phyloP scores from a whole-genome alignment of 1,140 invertebrate species.

The Anthonomus grandis region DNA sequence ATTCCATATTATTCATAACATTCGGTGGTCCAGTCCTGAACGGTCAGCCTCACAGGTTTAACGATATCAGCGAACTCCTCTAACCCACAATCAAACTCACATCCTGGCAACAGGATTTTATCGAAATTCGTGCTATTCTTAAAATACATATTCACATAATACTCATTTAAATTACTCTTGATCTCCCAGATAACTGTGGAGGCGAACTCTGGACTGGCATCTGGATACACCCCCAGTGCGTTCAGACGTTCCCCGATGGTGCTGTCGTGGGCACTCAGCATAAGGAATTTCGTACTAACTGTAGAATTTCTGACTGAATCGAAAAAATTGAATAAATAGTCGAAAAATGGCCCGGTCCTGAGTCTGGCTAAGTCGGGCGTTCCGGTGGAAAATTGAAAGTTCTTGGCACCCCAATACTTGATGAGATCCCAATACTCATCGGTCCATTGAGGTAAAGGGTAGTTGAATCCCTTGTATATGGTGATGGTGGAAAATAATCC shows the following conservation, averaged over 20 bases:
- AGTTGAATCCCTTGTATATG: constrained; percentile 68
- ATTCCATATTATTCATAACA: constrained; percentile 7
- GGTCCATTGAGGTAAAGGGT: constrained; percentile 70
- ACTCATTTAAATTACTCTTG: constrained; percentile 35
- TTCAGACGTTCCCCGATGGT: constrained; percentile 73
- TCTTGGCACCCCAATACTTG: constrained; percentile 51
- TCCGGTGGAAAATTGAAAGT: constrained; percentile 47
- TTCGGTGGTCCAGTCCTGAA: constrained; percentile 27
- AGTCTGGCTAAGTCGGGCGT: constrained; percentile 53
- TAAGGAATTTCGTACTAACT: constrained; percentile 43
- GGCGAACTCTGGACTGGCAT: constrained; percentile 68
- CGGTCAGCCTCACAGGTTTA: constrained; percentile 23
- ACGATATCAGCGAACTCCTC: constrained; percentile 50
- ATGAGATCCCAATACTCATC: constrained; percentile 52
- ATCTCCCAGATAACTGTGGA: constrained; percentile 72
- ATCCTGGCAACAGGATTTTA: constrained; percentile 57
- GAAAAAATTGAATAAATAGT: constrained; percentile 29
- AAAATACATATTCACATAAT: constrained; percentile 55
- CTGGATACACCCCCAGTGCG: constrained; percentile 67
- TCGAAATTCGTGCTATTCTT: constrained; percentile 57
- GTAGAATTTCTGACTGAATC: constrained; percentile 4
- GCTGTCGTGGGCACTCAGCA: constrained; percentile 63
- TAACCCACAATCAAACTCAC: constrained; percentile 56
- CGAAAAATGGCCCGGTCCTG: constrained; percentile 60
- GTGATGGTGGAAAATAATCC: constrained; percentile 64